These are phyloP conservation scores for Silurus meridionalis DNA, from an alignment of 2,113 vertebrate species.

Conservation along the genomic window DNA sequence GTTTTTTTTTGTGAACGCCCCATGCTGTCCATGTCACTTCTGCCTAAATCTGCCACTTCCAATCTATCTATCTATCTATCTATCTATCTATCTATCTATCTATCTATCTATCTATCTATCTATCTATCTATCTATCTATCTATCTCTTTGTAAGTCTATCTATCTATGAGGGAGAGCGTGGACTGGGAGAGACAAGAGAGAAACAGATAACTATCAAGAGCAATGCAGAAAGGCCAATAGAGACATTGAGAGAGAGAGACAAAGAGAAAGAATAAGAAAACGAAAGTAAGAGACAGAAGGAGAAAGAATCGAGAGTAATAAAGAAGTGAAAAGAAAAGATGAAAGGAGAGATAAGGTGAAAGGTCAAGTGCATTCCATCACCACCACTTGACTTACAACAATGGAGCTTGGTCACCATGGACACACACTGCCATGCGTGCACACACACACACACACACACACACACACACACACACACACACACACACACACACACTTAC, in stretches of 20 bases:
- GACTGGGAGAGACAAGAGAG: not conserved
- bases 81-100: not conserved
- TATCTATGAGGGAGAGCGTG: not conserved
- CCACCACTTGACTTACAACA: constrained; percentile 52
- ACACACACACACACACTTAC: constrained; percentile 56
- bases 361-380: constrained; percentile 57
- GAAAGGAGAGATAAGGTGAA: constrained; percentile 51
- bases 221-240: not conserved
- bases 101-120: not conserved
- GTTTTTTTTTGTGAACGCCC: too few relatives aligned
- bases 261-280: not conserved
- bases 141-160: not conserved
- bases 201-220: not conserved
- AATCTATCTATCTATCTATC: constrained; percentile 9
- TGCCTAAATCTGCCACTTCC: too few relatives aligned
- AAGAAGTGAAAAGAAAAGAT: constrained; percentile 49
- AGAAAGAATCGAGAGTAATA: constrained; percentile 28
- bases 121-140: not conserved
- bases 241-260: constrained; percentile 8
- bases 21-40: too few relatives aligned
- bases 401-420: constrained; percentile 28
- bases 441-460: constrained; percentile 40
- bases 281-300: constrained; percentile 38
- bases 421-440: constrained; percentile 33
- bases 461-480: constrained; percentile 31